phyloP scores from a whole-genome alignment of 2,113 vertebrate species.

The Empidonax traillii region DNA sequence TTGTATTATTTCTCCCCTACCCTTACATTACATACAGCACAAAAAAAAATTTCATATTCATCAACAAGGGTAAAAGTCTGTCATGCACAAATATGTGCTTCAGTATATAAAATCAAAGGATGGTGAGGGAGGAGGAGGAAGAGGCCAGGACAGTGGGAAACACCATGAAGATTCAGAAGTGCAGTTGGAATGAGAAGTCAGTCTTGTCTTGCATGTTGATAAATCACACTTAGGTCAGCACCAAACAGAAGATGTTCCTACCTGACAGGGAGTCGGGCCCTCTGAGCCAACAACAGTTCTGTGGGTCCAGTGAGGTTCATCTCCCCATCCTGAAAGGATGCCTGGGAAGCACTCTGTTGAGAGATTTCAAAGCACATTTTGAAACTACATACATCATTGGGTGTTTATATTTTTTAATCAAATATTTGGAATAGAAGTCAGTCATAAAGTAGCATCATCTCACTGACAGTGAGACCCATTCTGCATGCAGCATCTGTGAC shows the following conservation, averaged over 20 bases:
- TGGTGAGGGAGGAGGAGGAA: background rate
- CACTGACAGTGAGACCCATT: background rate
- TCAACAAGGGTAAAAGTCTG: accelerated
- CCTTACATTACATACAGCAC: background rate
- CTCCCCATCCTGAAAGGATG: slow-evolving; percentile 65
- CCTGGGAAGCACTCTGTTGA: slow-evolving; percentile 65
- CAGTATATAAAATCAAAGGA: background rate
- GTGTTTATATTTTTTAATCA: background rate
- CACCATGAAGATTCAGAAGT: background rate
- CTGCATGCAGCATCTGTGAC: background rate
- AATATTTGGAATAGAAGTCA: background rate
- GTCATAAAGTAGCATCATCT: background rate
- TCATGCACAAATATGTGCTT: background rate
- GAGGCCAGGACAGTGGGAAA: background rate
- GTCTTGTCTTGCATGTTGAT: background rate
- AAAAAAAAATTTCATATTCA: background rate
- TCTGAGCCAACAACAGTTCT: slow-evolving; percentile 50
- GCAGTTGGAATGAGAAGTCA: background rate
- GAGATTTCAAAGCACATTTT: slow-evolving; percentile 48
- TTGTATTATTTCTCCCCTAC: background rate
- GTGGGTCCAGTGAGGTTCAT: slow-evolving; percentile 46
- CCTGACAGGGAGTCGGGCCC: slow-evolving; percentile 61
- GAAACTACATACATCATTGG: background rate
- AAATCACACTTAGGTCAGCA: background rate
- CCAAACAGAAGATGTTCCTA: slow-evolving; percentile 24